Conservation (phyloP, 2,888 invertebrate species). For the Alentia gelatinosa region DNA sequence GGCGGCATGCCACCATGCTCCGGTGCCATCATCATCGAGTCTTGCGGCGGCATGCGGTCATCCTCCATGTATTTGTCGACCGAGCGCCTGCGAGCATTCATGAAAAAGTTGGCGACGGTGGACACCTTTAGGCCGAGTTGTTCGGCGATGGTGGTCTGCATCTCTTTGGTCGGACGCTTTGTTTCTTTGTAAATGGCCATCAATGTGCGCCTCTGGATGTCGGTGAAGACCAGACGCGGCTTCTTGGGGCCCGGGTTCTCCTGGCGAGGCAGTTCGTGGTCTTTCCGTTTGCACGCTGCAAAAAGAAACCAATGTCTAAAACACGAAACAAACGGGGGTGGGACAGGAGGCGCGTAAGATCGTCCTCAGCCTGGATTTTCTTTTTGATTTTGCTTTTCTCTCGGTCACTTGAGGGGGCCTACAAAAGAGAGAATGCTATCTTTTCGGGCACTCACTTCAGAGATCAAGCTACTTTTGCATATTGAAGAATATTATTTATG, state of each 20-base stretch:
- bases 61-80: constrained; percentile 96
- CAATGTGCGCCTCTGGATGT: constrained; percentile 99
- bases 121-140: constrained; percentile 98
- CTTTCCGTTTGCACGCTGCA: constrained; percentile 88
- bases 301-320: constrained; percentile 55
- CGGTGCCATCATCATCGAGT: not conserved
- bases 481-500: not conserved
- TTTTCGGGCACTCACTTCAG: constrained; percentile 46
- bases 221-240: constrained; percentile 99
- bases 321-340: constrained; percentile 28
- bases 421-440: not conserved
- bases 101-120: constrained; percentile 99
- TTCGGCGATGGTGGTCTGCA: constrained; percentile 99
- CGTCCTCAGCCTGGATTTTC: not conserved
- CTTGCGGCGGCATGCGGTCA: not conserved
- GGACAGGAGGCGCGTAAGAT: not conserved
- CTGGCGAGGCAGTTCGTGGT: constrained; percentile 71
- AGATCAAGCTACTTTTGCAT: not conserved
- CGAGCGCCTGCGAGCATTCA: constrained; percentile 97
- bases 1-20: not conserved
- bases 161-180: constrained; percentile 99
- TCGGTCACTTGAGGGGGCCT: not conserved
- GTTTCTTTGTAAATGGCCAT: constrained; percentile 99
- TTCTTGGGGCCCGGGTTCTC: constrained; percentile 92
- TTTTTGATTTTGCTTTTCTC: not conserved